Evolutionary conservation across 1,140 invertebrate species (phyloP), one percentile per base, ranked within the genome.

Genomic region (Aradophagus sp.): DNA sequence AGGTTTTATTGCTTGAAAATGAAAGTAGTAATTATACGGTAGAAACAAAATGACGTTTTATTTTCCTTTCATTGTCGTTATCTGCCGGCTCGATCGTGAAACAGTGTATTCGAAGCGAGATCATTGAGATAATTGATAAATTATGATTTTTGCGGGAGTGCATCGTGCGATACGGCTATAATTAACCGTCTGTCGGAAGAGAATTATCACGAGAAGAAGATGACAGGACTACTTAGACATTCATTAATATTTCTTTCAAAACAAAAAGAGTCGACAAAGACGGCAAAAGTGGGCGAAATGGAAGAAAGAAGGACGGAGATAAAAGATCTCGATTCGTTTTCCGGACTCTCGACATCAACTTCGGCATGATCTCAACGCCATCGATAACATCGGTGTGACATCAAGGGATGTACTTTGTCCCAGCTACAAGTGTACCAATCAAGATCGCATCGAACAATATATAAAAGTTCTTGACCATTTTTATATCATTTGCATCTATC

Each of bases 131-230:
- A 65, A 61, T 47, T 61, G 32, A 58, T 48, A 63, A 71, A 65
- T 71, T 71, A 71, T 71, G 47, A 65, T 61, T 71, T 71, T 65
- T 55, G 65, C 42, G 48, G 32, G 34, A 68, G 65, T 68, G 63
- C 65, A 68, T 48, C 42, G 29, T 29, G 13, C 34, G 36, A 53
- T 47, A 27, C 8, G 13, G 23, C 41, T 53, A 71, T 65, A 66
- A 71, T 65, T 71, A 65, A 71, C 13, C 4, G 45, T 45, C 34
- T 65, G 59, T 71, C 53, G 59, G 59, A 65, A 71, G 39, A 16
- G 38, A 44, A 52, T 52, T 63, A 50, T 56, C 15, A 41, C 29
- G 8, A 56, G 42, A 47, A 11, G 19, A 17, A 7, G 10, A 55
- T 35, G 39, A 27, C 29, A 52, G 13, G 35, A 17, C n/a, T n/a